phyloP scores from a whole-genome alignment of 2,113 vertebrate species.

The Chlorodrepanis virens region DNA sequence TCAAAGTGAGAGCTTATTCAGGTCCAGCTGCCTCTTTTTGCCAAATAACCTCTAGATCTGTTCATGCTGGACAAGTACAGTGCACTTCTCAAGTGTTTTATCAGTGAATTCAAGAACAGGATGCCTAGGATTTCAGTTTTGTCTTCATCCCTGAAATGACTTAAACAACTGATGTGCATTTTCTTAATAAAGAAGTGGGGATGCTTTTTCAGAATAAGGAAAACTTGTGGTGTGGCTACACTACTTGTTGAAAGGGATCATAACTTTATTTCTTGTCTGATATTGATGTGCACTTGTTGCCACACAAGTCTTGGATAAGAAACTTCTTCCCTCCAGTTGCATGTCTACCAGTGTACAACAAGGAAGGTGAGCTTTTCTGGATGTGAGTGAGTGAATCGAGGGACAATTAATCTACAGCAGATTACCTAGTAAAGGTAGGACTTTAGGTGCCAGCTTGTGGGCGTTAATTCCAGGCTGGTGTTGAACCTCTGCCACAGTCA shows the following conservation, averaged over 20 bases:
- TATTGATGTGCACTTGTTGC: accelerated
- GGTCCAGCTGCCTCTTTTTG: not conserved
- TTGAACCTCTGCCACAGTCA: not conserved
- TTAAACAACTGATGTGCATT: not conserved
- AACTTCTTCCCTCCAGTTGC: not conserved
- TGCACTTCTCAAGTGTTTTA: accelerated
- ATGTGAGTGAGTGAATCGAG: not conserved
- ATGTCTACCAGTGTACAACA: not conserved
- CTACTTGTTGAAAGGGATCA: not conserved
- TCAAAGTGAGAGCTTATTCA: not conserved
- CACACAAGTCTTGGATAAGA: not conserved
- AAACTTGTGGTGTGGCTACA: not conserved
- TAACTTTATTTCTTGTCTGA: not conserved
- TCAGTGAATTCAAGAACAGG: not conserved
- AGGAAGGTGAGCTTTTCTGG: not conserved
- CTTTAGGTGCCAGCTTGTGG: not conserved
- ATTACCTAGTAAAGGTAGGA: not conserved
- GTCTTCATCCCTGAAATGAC: not conserved
- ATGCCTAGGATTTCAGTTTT: not conserved
- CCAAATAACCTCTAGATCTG: not conserved
- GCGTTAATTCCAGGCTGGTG: not conserved
- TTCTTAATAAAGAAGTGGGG: not conserved
- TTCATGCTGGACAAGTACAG: not conserved
- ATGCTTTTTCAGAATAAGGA: not conserved
- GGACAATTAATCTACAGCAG: not conserved